These are phyloP conservation scores for Allobates femoralis DNA, from an alignment of 2,797 vertebrate genomes.

Conservation along the genomic window DNA sequence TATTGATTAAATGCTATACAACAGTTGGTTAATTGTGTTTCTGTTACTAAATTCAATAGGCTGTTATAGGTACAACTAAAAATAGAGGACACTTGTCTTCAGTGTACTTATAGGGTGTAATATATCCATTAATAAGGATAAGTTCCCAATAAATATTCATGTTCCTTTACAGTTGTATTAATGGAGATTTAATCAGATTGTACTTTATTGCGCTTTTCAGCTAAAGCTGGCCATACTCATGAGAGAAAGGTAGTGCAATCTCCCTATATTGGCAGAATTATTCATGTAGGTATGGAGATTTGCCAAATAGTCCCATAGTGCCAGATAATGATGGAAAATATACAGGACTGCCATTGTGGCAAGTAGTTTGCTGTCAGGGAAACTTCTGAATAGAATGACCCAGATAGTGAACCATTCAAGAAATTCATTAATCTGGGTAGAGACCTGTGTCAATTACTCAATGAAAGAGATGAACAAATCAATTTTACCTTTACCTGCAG, in stretches of 20 bases:
- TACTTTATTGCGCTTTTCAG: neutral
- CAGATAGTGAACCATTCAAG: no score
- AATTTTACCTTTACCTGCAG: no score
- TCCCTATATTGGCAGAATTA: neutral
- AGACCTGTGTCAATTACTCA: no score
- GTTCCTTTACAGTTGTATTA: neutral
- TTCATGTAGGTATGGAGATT: neutral
- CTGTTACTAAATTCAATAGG: neutral
- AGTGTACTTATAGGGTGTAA: neutral
- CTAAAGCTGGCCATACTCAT: neutral
- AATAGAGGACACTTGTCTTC: neutral
- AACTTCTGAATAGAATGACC: no score
- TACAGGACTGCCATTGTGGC: no score
- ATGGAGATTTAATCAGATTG: neutral
- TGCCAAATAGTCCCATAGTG: neutral
- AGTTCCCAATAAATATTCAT: neutral
- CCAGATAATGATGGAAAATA: no score
- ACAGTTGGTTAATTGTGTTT: slow-evolving; percentile 21
- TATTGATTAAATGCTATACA: slow-evolving; percentile 1
- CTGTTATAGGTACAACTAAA: neutral
- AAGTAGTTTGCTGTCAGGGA: no score
- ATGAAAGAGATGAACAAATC: no score
- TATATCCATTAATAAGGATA: neutral
- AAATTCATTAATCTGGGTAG: no score
- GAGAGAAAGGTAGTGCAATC: neutral